These are phyloP conservation scores for Holocentrus rufus DNA, from an alignment of 2,797 vertebrate genomes.

Conservation along the genomic window DNA sequence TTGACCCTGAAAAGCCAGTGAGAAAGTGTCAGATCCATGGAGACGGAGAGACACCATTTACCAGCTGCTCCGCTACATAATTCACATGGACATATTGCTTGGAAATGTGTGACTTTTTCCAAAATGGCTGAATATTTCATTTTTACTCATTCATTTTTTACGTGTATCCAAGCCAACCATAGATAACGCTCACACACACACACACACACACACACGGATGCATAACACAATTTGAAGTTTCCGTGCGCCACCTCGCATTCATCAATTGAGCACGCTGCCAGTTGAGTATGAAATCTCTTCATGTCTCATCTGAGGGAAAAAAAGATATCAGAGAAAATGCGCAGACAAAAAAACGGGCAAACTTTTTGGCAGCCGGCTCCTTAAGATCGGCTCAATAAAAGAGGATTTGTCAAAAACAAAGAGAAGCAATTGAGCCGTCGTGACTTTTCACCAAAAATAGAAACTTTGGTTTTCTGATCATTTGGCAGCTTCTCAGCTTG, in stretches of 20 bases:
- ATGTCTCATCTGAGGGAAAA: conserved; percentile 28
- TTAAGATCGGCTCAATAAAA: conserved; percentile 46
- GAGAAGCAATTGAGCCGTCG: conserved; percentile 33
- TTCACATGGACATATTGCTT: conserved; percentile 74
- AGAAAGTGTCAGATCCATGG: conserved; percentile 56
- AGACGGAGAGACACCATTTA: conserved; percentile 65
- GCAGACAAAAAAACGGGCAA: conserved; percentile 6
- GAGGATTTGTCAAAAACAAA: conserved; percentile 59
- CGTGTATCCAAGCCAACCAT: conserved; percentile 58
- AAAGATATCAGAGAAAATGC: conserved; percentile 14
- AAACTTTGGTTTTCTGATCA: conserved; percentile 49
- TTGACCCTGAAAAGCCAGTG: conserved; percentile 58
- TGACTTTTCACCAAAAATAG: conserved; percentile 63
- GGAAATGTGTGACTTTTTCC: conserved; percentile 51
- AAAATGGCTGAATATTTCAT: conserved; percentile 76
- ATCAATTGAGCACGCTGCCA: background rate
- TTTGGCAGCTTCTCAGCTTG: conserved; percentile 37
- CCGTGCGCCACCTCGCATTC: background rate
- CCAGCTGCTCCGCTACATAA: conserved; percentile 73
- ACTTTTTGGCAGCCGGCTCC: background rate
- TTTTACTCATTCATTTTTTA: conserved; percentile 72
- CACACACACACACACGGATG: conserved; percentile 8
- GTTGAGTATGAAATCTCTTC: conserved; percentile 17
- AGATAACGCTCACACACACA: conserved; percentile 38
- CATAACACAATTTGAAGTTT: conserved; percentile 11